Evolutionary conservation across 2,888 invertebrate species (phyloP), one percentile per base, ranked within the genome.

Genomic region (Euzophera pinguis): DNA sequence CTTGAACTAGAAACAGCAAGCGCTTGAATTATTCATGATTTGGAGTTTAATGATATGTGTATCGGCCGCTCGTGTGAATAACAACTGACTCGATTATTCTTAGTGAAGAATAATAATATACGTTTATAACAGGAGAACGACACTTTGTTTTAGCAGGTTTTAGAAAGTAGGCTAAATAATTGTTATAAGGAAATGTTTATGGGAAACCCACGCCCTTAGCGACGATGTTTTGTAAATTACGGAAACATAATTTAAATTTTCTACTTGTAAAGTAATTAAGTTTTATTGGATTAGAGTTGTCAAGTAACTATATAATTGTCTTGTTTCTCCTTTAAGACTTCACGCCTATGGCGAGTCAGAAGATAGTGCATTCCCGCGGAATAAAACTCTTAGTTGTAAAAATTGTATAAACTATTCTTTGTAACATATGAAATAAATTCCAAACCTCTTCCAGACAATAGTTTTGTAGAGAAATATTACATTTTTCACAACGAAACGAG

Each of bases 1-100:
- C 69, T 73, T 73, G 71, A 71, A 65, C 69, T 65, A 62, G 58
- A 63, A 64, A 64, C 60, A 53, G 52, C 69, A 16, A 32, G 14
- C 16, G 32, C 63, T 65, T 69, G 65, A 68, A 63, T 64, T 60
- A 61, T 62, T 59, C 59, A 50, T 50, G 39, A 29, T 6, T 41
- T 39, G 8, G 29, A 50, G 39, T 50, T 50, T 32, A 50, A 50
- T 50, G 45, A 45, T 48, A 48, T 48, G 48, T 48, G 37, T 48
- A 37, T 48, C 27, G 48, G 27, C 27, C 13, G 37, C 48, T 48
- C 27, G 41, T 41, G 39, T 50, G 49, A 32, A 38, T 39, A 29
- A 39, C 39, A 50, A 39, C 16, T 7, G 14, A 10, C 34, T n/a
- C 49, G 14, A 9, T 48, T 49, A 38, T 49, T 38, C 49, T 27